Evolutionary conservation across 2,113 vertebrate genomes (phyloP), one percentile per base, ranked within the genome.

Genomic region (Lasiurus cinereus): DNA sequence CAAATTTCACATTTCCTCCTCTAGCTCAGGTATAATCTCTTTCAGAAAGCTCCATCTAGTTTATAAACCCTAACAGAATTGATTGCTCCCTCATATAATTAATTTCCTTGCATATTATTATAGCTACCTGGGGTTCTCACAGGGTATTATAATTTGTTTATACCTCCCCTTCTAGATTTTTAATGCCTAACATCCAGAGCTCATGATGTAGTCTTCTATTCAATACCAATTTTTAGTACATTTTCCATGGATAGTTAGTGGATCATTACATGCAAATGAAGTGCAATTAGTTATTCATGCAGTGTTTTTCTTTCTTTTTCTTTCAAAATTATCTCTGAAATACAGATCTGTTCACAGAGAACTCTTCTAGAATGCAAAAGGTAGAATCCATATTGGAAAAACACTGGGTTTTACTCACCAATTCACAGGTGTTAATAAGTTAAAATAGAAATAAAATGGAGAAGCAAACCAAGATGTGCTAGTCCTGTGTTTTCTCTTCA

Each of bases 1-100:
- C n/a, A 95, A 91, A 52, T 67, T 54, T 88, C 39, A 19, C n/a
- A 79, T 79, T 79, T 95, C 12, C n/a, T 59, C 64, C 70, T 69
- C 29, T 6, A 76, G 2, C 14, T 93, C 66, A 86, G 36, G 27
- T 62, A 83, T 66, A 94, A 54, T 62, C 8, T 80, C 9, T 77
- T 88, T 73, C 16, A 27, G 46, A 89, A 83, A 95, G 43, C 69
- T 89, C 27, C 27, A 43, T 12, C 14, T 24, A 62, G 15, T 83
- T 8, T 69, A 62, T 66, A 91, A 91, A 76, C 13, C 15, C 4
- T 48, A 14, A 72, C 3, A 88, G 24, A 92, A 66, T 67, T 85
- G 43, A 46, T 90, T 3, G 13, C 1, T 76, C 22, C 70, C 52
- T 78, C 6, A 56, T 80, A 62, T 6, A 6, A 33, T 46, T 29